Percentiles rank a stretch among this genome's conserved stretches.
These are phyloP conservation scores for Dryobotodes eremita DNA, from an alignment of 2,888 invertebrate genomes.

Conservation along the genomic window DNA sequence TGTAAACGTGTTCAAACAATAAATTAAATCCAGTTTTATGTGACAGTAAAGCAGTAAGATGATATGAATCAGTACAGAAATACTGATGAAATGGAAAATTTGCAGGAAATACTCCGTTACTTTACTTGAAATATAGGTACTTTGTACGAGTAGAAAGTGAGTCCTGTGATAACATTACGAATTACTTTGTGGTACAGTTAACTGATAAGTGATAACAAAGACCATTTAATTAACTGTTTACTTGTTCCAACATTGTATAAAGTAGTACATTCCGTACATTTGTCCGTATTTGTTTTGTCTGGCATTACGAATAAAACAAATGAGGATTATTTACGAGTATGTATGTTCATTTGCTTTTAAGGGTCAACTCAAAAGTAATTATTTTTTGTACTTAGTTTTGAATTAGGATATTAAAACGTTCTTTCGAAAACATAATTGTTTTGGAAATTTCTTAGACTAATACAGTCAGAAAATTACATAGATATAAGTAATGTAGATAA, in stretches of 20 bases:
- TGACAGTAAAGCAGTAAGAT: constrained; percentile 16
- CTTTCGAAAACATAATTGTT: no score
- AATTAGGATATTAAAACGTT: no score
- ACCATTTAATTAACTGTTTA: constrained; percentile 17
- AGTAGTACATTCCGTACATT: not conserved
- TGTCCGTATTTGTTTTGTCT: not conserved
- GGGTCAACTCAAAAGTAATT: not conserved
- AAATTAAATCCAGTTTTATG: not conserved
- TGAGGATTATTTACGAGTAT: constrained; percentile 2
- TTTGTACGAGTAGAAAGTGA: constrained; percentile 27
- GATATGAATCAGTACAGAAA: constrained; percentile 4
- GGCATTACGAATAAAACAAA: not conserved
- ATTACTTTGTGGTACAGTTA: constrained; percentile 28
- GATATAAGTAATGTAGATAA: no score
- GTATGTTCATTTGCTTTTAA: constrained; percentile 2
- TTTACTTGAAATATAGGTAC: not conserved
- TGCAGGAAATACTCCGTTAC: constrained; percentile 16
- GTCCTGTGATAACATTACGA: constrained; percentile 19
- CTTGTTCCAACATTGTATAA: not conserved
- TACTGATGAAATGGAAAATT: constrained; percentile 46
- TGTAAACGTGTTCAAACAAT: constrained; percentile 29
- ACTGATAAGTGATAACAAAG: constrained; percentile 37
- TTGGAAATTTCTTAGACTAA: no score
- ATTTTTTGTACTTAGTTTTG: not conserved
- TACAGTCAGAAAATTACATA: no score